Base-by-base conservation (phyloP, 2,888 invertebrate species). In the Melinopterus prodromus region DNA sequence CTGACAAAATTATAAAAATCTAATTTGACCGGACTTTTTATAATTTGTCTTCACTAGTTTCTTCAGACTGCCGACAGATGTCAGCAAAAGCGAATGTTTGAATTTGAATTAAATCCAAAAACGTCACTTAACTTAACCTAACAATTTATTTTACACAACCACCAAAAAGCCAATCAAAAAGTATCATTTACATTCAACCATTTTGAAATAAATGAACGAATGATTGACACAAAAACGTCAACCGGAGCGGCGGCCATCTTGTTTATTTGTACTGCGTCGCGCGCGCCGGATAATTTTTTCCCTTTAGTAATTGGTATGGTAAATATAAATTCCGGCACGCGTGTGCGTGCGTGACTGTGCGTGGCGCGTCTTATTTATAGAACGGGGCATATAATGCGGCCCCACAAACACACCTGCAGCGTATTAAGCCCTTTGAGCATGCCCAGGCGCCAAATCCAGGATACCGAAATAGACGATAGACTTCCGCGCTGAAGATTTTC, bases 241-340 rank as follows among this genome's bases (percentile, higher is more conserved):
- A 26, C 26, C 26, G 26, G 26, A 26, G 1, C 26, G 26, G 53
- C 53, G 53, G 53, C 53, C 53, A 53, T 53, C 53, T 53, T 53
- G 12, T 12, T 53, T 53, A 53, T 12, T 53, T 53, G 53, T 53
- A 53, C 53, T 53, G 53, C 53, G 53, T 12, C 12, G 0, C 9
- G 12, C 12, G 53, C 53, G 53, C 5, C 12, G 12, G 53, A 53
- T 53, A 53, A 53, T 9, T 53, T 7, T 53, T 53, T 26, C 26
- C 53, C 53, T 53, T 53, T 53, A 12, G 53, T 53, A 53, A 53
- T 53, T 53, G 53, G 53, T 53, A 53, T 12, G 53, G 53, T 53
- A 53, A 53, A 53, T 53, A 53, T 53, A 53, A 53, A 53, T 53
- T 53, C 53, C 53, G 53, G 53, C 53, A 53, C 53, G 53, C 53